Percentiles rank a stretch among this genome's conserved stretches.
Evolutionary conservation across 1,140 invertebrate genomes (phyloP).

Genomic region (Steinernema feltiae): DNA sequence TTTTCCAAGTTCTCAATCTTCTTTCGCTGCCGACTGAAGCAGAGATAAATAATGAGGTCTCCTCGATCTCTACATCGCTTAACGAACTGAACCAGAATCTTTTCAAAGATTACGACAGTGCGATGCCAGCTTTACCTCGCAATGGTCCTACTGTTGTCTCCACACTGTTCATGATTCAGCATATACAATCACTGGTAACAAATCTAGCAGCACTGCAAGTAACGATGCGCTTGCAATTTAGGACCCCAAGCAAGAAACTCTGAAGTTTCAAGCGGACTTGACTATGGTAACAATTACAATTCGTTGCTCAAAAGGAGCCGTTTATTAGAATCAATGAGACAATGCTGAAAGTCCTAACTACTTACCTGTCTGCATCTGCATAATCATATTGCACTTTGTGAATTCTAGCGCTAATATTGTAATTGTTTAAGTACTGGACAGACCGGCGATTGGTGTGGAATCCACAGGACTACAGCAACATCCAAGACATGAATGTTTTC

Average conservation of each 20-base stretch:
- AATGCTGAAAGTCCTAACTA: too few species aligned
- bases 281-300: constrained; percentile 7
- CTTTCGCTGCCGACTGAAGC: not conserved
- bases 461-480: not conserved
- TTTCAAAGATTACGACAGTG: not conserved
- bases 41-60: not conserved
- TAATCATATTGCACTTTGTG: too few species aligned
- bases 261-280: not conserved
- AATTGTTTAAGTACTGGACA: not conserved
- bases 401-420: too few species aligned
- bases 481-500: constrained; percentile 1
- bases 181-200: not conserved
- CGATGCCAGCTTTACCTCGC: not conserved
- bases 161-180: not conserved
- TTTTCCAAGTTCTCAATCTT: not conserved
- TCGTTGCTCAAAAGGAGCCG: too few species aligned
- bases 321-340: too few species aligned
- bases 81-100: not conserved
- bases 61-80: not conserved
- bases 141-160: not conserved
- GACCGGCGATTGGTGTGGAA: not conserved
- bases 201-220: not conserved
- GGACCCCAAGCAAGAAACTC: not conserved
- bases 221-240: not conserved
- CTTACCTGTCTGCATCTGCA: too few species aligned